phyloP scores from a whole-genome alignment of 2,888 invertebrate species.

The Melanargia galathea region DNA sequence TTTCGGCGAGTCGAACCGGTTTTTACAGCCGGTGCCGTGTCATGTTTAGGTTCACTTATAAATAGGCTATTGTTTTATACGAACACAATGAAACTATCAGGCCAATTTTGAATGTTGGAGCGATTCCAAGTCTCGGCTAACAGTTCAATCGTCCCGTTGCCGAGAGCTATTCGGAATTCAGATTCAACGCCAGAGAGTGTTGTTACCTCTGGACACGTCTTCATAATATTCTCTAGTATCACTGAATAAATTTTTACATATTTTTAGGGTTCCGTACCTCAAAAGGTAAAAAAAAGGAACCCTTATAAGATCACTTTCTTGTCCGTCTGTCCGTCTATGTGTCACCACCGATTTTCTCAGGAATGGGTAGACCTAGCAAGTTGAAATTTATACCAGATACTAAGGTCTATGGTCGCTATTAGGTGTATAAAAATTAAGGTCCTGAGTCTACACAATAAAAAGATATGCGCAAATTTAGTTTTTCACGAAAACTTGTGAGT shows the following conservation, averaged over 20 bases:
- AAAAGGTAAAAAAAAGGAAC: no score
- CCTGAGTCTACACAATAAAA: no score
- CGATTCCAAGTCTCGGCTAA: slow-evolving; percentile 39
- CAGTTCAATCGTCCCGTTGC: slow-evolving; percentile 37
- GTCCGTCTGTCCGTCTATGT: no score
- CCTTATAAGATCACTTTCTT: no score
- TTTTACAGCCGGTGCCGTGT: slow-evolving; percentile 17
- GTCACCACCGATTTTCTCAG: no score
- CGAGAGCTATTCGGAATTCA: slow-evolving; percentile 25
- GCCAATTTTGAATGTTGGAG: slow-evolving; percentile 40
- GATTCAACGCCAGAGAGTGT: slow-evolving; percentile 20
- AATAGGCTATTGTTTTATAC: slow-evolving; percentile 40
- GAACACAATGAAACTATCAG: slow-evolving; percentile 42
- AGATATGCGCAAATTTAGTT: no score
- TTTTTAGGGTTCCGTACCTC: no score
- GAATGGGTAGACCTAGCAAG: no score
- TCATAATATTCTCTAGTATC: slow-evolving; percentile 12
- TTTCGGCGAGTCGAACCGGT: slow-evolving; percentile 26
- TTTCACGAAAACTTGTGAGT: no score
- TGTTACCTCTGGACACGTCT: slow-evolving; percentile 21
- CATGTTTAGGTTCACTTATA: slow-evolving; percentile 29
- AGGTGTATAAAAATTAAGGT: no score
- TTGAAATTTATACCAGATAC: no score
- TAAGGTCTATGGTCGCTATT: no score
- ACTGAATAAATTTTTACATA: slow-evolving; percentile 4